Conservation (phyloP, 1,140 invertebrate species). For the Melitaea cinxia region DNA sequence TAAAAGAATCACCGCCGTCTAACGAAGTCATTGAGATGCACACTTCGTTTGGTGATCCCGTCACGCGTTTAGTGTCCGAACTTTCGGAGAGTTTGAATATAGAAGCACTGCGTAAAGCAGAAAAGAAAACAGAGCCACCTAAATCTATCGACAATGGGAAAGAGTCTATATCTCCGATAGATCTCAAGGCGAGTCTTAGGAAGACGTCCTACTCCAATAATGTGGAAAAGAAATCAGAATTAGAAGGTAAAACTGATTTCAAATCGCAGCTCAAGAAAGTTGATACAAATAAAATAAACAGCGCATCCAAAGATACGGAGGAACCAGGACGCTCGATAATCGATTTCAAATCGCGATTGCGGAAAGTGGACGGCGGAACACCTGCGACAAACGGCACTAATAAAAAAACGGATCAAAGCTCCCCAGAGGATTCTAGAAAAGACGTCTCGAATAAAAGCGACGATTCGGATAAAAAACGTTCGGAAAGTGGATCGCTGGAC, state of each 20-base stretch:
- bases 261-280: constrained; percentile 87
- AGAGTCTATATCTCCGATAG: constrained; percentile 74
- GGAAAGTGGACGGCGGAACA: constrained; percentile 88
- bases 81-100: constrained; percentile 84
- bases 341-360: constrained; percentile 91
- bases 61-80: constrained; percentile 90
- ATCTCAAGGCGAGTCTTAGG: constrained; percentile 81
- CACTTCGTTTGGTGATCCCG: constrained; percentile 84
- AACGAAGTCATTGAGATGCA: constrained; percentile 63
- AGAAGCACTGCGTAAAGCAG: constrained; percentile 63
- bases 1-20: constrained; percentile 77
- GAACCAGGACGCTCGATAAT: constrained; percentile 85
- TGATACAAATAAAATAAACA: constrained; percentile 82
- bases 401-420: constrained; percentile 75
- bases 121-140: constrained; percentile 45
- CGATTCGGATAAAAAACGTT: constrained; percentile 76
- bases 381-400: constrained; percentile 67
- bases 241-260: constrained; percentile 73
- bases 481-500: constrained; percentile 82
- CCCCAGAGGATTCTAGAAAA: constrained; percentile 68
- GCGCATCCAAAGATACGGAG: constrained; percentile 79
- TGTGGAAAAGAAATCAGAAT: constrained; percentile 54
- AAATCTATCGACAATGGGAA: constrained; percentile 49
- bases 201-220: constrained; percentile 68
- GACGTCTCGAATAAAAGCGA: constrained; percentile 57